Percentiles rank a stretch among this genome's conserved stretches.
Conservation (phyloP, 2,888 invertebrate species). For the Anagyrus pseudococci region DNA sequence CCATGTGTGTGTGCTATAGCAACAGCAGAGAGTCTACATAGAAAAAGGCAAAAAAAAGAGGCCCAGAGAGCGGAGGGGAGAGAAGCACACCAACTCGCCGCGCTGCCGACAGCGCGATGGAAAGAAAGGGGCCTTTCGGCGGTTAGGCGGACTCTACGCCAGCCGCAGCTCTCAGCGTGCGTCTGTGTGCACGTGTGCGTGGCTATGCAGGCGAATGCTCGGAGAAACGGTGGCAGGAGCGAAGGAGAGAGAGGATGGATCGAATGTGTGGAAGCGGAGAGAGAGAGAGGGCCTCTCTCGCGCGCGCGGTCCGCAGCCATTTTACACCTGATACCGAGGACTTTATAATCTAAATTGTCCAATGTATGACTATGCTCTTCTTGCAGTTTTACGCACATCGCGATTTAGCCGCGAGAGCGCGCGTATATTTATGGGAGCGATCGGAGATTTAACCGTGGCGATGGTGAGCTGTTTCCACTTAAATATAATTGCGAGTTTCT, state of each 20-base stretch:
- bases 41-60: constrained; percentile 22
- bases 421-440: too few relatives aligned
- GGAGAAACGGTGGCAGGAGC: too few relatives aligned
- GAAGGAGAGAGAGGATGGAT: constrained; percentile 43
- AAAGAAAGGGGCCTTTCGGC: constrained; percentile 50
- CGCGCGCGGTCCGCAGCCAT: constrained; percentile 18
- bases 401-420: too few relatives aligned
- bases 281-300: constrained; percentile 3
- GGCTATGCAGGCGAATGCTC: too few relatives aligned
- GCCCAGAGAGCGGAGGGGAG: constrained; percentile 31
- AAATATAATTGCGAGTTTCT: too few relatives aligned
- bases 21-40: constrained; percentile 9
- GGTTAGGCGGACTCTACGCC: constrained; percentile 43
- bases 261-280: constrained; percentile 39
- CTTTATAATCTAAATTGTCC: constrained; percentile 5
- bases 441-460: too few relatives aligned
- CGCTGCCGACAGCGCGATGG: constrained; percentile 1
- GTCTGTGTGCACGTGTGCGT: neutral
- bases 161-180: too few relatives aligned
- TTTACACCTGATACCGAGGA: constrained; percentile 27
- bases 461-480: too few relatives aligned
- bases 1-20: neutral
- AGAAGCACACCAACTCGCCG: constrained; percentile 6
- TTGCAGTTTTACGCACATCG: too few relatives aligned
- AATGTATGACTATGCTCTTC: too few relatives aligned